Conservation (phyloP, 2,797 vertebrate genomes). For the Chiroxiphia lanceolata region DNA sequence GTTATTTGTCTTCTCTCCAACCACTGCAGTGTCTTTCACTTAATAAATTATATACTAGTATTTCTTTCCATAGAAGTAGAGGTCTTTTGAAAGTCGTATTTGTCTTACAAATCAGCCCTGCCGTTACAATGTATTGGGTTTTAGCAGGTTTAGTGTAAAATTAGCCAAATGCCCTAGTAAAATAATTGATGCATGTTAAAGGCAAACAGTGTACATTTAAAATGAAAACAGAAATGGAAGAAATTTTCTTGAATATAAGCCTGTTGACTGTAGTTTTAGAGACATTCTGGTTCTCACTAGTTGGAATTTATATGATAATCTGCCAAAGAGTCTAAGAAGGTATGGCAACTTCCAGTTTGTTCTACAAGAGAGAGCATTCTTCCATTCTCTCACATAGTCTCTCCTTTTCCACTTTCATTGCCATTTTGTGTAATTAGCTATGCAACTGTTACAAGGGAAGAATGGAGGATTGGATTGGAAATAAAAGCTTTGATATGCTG, state of each 20-base stretch:
- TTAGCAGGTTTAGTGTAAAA: background rate
- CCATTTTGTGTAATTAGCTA: background rate
- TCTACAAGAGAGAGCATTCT: background rate
- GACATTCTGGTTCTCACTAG: background rate
- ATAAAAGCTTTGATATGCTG: background rate
- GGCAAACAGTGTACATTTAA: background rate
- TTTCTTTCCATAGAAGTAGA: background rate
- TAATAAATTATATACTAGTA: background rate
- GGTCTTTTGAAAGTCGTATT: background rate
- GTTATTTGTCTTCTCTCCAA: background rate
- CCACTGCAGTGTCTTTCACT: background rate
- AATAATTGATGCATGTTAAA: background rate
- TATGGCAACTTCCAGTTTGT: background rate
- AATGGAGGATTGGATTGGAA: background rate
- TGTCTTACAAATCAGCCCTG: background rate
- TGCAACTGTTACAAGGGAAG: background rate
- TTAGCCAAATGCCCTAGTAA: background rate
- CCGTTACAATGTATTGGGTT: background rate
- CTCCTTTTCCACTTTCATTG: background rate
- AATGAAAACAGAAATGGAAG: background rate
- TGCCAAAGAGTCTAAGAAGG: background rate
- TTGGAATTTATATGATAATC: background rate
- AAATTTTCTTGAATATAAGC: background rate
- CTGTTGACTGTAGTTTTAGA: background rate
- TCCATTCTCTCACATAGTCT: background rate